A percentile compares a stretch with the other conserved stretches of the same genome.
phyloP scores from a whole-genome alignment of 2,888 invertebrate genomes.

The Sinhomidia bicolor region DNA sequence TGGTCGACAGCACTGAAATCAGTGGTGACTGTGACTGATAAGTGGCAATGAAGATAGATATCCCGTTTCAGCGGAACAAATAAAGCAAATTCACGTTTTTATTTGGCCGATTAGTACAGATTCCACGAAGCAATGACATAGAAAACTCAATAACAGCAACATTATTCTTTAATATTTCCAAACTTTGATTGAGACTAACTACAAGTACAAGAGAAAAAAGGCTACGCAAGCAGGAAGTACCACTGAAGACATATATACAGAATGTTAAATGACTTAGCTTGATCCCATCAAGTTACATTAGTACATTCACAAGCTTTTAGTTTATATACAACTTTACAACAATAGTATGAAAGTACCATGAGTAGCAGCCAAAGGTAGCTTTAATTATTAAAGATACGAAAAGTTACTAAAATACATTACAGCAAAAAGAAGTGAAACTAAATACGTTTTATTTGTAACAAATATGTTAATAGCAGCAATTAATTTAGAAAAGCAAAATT shows the following conservation, averaged over 20 bases:
- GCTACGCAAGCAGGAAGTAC: background rate
- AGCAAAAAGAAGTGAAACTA: no score
- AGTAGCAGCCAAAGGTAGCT: no score
- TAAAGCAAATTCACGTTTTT: background rate
- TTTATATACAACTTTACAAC: no score
- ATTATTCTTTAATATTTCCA: background rate
- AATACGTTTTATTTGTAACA: constrained; percentile 4
- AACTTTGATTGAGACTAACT: background rate
- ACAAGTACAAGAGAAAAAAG: background rate
- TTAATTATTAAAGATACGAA: no score
- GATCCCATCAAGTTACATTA: no score
- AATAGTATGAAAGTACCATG: no score
- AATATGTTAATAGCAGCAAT: background rate
- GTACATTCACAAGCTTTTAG: no score
- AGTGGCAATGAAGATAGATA: background rate
- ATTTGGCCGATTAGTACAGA: background rate
- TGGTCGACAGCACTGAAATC: background rate
- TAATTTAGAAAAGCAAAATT: background rate
- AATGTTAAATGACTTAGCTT: no score
- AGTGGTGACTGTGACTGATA: no score
- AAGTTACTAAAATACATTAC: no score
- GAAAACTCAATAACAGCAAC: background rate
- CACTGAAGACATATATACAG: no score
- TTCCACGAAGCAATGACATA: background rate
- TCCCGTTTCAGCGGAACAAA: background rate